Percentiles rank a stretch among this genome's conserved stretches.
Conservation (phyloP, 92 coral and sea anemone species). For the Zoanthus solanderi region DNA sequence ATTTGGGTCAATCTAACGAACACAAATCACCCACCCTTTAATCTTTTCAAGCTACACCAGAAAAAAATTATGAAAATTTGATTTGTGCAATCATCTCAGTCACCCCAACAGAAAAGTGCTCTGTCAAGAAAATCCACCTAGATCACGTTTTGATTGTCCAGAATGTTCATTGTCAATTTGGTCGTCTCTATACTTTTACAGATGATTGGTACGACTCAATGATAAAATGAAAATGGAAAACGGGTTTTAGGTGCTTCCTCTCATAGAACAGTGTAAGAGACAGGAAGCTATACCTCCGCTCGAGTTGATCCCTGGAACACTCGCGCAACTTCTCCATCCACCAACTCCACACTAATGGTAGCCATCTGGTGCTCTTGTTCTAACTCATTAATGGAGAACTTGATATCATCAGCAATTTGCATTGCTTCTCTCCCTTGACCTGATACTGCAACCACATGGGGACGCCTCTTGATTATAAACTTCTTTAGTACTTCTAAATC, state of each 20-base stretch:
- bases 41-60: not conserved
- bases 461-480: conserved; percentile 92
- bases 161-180: not conserved
- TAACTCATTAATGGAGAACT: conserved; percentile 88
- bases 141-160: not conserved
- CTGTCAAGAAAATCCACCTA: not conserved
- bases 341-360: conserved; percentile 89
- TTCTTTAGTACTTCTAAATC: conserved; percentile 88
- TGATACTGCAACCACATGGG: conserved; percentile 92
- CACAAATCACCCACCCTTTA: not conserved
- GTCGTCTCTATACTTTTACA: too few species aligned
- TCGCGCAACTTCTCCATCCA: conserved; percentile 94
- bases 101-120: not conserved
- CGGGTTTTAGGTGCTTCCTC: not conserved
- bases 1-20: not conserved
- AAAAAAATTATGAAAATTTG: not conserved
- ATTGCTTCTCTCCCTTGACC: conserved; percentile 85
- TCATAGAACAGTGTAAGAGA: not conserved
- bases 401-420: conserved; percentile 88
- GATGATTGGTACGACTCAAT: too few species aligned
- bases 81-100: not conserved
- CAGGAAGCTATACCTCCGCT: conserved; percentile 73
- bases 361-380: conserved; percentile 98
- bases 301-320: conserved; percentile 85
- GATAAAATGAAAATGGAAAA: too few species aligned